Conservation (phyloP, 35 echinoderm and acorn worm species). For the Strongylocentrotus purpuratus region DNA sequence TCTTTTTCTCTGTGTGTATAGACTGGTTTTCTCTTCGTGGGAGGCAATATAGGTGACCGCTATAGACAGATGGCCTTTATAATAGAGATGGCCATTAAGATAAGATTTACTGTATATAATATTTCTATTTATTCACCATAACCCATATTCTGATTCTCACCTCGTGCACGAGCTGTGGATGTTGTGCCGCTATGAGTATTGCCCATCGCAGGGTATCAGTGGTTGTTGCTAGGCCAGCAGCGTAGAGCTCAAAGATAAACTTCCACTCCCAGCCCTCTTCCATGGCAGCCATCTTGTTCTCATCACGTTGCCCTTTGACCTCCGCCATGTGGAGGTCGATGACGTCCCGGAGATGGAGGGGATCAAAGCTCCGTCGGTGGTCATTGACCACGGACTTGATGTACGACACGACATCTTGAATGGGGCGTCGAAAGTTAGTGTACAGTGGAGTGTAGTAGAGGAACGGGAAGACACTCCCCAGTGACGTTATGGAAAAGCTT, state of each 20-base stretch:
- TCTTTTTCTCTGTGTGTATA: too few species aligned
- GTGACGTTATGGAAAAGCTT: neutral
- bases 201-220: neutral
- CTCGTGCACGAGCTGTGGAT: neutral
- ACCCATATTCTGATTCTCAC: neutral
- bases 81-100: neutral
- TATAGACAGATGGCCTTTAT: too few species aligned
- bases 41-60: too few species aligned
- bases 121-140: too few species aligned
- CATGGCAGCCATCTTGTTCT: neutral
- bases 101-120: too few species aligned
- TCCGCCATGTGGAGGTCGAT: slow-evolving; percentile 57
- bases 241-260: neutral
- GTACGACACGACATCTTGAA: neutral
- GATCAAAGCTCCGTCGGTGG: slow-evolving; percentile 33
- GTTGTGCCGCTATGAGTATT: neutral
- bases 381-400: slow-evolving; percentile 7
- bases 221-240: neutral
- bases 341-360: slow-evolving; percentile 21
- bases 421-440: neutral
- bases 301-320: neutral
- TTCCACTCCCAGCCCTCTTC: neutral
- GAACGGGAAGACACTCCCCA: neutral
- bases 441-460: neutral
- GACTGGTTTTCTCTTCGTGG: too few species aligned